Evolutionary conservation across 2,113 vertebrate species (phyloP).

Genomic region (Phylloscopus whistleri): DNA sequence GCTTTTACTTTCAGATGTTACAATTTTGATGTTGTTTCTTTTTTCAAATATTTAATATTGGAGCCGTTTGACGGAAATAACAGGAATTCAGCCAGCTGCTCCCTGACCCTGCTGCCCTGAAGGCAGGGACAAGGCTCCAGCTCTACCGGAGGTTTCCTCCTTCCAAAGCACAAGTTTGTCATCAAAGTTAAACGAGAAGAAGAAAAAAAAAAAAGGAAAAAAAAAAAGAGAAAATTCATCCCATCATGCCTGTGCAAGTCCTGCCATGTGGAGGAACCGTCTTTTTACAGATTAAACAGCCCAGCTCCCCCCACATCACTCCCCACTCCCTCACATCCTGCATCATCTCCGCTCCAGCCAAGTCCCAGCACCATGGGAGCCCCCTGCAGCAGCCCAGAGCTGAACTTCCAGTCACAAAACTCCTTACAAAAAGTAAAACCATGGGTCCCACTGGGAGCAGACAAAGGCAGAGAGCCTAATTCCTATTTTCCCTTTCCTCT

Average conservation of each 20-base stretch:
- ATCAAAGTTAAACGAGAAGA: neutral
- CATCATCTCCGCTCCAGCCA: neutral
- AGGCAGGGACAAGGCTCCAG: neutral
- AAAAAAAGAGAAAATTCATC: neutral
- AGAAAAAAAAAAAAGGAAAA: too few relatives aligned
- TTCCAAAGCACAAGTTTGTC: neutral
- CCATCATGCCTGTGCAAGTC: neutral
- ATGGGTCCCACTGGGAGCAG: neutral
- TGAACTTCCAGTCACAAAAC: neutral
- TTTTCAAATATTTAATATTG: neutral
- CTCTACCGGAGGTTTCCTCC: neutral
- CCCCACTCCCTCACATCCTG: neutral
- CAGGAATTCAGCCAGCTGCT: neutral
- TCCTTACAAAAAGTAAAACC: neutral
- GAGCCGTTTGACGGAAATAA: neutral
- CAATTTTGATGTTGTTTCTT: neutral
- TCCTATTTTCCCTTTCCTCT: neutral
- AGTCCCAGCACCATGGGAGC: neutral
- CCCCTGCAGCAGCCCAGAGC: neutral
- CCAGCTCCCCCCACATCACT: neutral
- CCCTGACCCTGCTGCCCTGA: neutral
- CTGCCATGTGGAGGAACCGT: neutral
- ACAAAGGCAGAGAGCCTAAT: neutral
- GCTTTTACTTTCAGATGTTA: neutral
- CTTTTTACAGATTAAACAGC: conserved; percentile 11